Conservation (phyloP, 2,888 invertebrate genomes). For the Eilema griseolum region DNA sequence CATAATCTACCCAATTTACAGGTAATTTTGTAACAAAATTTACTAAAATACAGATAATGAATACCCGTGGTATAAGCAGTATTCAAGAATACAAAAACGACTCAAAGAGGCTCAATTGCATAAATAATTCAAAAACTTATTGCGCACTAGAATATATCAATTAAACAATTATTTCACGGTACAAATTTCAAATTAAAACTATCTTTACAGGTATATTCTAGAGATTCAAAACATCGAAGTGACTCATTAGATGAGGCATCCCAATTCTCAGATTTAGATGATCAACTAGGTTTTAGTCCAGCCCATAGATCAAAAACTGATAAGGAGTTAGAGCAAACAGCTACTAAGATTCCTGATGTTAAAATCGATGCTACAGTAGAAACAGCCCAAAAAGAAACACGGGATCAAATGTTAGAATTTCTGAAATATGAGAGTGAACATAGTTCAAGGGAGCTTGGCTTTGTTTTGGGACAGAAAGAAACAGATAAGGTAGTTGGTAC, state of each 20-base stretch:
- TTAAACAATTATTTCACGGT: background rate
- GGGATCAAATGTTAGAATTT: conserved; percentile 72
- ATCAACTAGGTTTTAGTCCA: conserved; percentile 79
- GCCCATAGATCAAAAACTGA: conserved; percentile 67
- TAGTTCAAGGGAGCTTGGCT: conserved; percentile 66
- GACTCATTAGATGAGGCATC: conserved; percentile 84
- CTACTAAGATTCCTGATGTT: conserved; percentile 54
- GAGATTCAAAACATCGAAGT: conserved; percentile 82
- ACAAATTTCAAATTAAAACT: background rate
- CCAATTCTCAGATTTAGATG: conserved; percentile 84
- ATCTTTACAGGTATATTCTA: conserved; percentile 72
- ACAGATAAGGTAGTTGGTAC: conserved; percentile 69
- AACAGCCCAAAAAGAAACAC: conserved; percentile 54
- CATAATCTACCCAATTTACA: background rate
- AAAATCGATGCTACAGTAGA: conserved; percentile 52
- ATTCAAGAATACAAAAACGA: background rate
- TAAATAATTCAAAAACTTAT: background rate
- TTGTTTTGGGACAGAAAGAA: conserved; percentile 54
- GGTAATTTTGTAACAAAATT: background rate
- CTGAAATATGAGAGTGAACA: conserved; percentile 76
- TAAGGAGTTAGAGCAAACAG: conserved; percentile 55
- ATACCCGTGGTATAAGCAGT: no score
- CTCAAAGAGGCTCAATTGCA: background rate
- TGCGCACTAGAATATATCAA: background rate
- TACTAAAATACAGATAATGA: background rate